Percentiles rank a stretch among this genome's conserved stretches.
Evolutionary conservation across 1,140 invertebrate genomes (phyloP).

Genomic region (Ptiloglossa arizonensis): DNA sequence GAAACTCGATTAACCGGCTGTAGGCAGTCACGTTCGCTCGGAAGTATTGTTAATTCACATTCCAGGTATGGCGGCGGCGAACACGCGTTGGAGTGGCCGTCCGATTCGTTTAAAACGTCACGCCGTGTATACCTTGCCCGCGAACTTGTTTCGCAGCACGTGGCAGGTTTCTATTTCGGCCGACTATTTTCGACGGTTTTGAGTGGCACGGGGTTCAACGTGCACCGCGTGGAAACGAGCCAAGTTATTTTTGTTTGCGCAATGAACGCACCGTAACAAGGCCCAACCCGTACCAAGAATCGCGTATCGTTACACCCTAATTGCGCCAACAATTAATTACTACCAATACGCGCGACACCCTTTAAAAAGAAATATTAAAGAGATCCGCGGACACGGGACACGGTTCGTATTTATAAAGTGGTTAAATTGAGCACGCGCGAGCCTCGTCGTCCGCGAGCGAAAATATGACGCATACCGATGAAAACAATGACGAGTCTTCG

Average conservation of each 20-base stretch:
- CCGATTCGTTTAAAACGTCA: background rate
- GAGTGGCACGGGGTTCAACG: background rate
- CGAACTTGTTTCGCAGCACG: slow-evolving; percentile 30
- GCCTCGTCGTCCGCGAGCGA: too few relatives aligned
- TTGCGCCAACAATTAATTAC: slow-evolving; percentile 28
- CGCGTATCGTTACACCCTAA: slow-evolving; percentile 20
- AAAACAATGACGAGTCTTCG: too few relatives aligned
- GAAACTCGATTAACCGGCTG: slow-evolving; percentile 12
- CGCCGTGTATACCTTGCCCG: background rate
- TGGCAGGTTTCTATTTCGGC: slow-evolving; percentile 21
- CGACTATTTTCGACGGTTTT: slow-evolving; percentile 14
- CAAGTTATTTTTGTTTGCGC: slow-evolving; percentile 32
- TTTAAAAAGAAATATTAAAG: background rate
- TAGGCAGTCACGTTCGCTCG: background rate
- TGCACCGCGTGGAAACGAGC: slow-evolving; percentile 27
- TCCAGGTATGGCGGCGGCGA: background rate
- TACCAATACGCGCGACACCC: background rate
- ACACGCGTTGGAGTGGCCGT: background rate
- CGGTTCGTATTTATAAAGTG: background rate
- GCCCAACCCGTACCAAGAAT: background rate
- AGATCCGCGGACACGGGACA: background rate
- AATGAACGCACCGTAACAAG: background rate
- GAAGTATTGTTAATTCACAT: slow-evolving; percentile 20
- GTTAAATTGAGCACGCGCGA: slow-evolving; percentile 12
- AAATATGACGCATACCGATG: too few relatives aligned